phyloP scores from a whole-genome alignment of 2,797 vertebrate genomes.

The Catharus ustulatus region DNA sequence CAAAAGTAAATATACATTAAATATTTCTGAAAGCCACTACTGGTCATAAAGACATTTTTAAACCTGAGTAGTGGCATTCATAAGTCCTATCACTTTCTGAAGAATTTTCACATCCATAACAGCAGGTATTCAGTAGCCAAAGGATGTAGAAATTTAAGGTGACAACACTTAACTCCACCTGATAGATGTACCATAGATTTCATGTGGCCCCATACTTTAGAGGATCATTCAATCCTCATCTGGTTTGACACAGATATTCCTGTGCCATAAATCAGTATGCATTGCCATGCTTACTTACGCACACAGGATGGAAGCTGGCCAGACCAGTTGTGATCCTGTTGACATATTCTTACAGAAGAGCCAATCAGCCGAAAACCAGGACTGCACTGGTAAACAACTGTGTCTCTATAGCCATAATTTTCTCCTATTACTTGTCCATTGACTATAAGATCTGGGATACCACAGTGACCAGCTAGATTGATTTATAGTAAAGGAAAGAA shows the following conservation, averaged over 20 bases:
- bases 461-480: conserved; percentile 91
- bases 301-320: conserved; percentile 96
- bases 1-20: background rate
- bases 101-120: background rate
- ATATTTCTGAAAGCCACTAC: background rate
- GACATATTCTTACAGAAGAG: conserved; percentile 96
- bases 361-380: conserved; percentile 95
- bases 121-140: background rate
- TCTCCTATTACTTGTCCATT: conserved; percentile 98
- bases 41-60: background rate
- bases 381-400: conserved; percentile 95
- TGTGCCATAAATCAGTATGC: background rate
- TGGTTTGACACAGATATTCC: background rate
- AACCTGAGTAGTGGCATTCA: background rate
- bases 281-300: conserved; percentile 84
- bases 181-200: background rate
- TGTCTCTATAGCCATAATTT: conserved; percentile 96
- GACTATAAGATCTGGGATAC: conserved; percentile 92
- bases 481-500: background rate
- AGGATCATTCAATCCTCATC: background rate
- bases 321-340: conserved; percentile 99
- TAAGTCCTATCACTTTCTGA: background rate
- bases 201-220: background rate
- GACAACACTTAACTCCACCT: background rate
- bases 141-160: background rate